Conservation (phyloP, 2,888 invertebrate species). For the Standfussiana lucernea region DNA sequence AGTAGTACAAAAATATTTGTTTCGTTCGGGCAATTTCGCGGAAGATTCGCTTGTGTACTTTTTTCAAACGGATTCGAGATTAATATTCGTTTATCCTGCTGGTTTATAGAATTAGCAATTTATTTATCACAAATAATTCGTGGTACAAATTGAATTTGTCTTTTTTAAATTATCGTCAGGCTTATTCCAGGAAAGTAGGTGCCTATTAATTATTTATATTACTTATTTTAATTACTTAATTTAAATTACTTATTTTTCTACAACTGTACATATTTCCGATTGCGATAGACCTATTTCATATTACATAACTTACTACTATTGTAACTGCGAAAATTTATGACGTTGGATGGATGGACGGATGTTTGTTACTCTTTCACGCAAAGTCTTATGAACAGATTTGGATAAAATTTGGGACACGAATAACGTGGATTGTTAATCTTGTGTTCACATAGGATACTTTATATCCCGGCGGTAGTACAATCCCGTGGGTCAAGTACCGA, state of each 20-base stretch:
- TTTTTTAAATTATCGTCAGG: not conserved
- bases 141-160: constrained; percentile 12
- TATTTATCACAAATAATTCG: constrained; percentile 48
- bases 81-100: constrained; percentile 59
- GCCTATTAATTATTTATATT: not conserved
- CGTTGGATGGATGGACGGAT: not conserved
- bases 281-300: not conserved
- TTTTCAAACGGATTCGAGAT: constrained; percentile 59
- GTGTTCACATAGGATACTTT: not conserved
- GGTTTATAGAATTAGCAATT: constrained; percentile 53
- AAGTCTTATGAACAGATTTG: not conserved
- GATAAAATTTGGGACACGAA: not conserved
- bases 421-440: not conserved
- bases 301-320: not conserved
- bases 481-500: not conserved
- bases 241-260: not conserved
- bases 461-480: not conserved
- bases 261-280: not conserved
- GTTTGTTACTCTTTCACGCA: not conserved
- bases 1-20: constrained; percentile 73
- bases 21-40: constrained; percentile 65
- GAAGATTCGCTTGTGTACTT: constrained; percentile 65
- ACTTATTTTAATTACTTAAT: no score
- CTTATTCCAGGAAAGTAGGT: constrained; percentile 1
- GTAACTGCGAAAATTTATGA: not conserved